Conservation (phyloP, 2,888 invertebrate species). For the Quadroppia sp. region DNA sequence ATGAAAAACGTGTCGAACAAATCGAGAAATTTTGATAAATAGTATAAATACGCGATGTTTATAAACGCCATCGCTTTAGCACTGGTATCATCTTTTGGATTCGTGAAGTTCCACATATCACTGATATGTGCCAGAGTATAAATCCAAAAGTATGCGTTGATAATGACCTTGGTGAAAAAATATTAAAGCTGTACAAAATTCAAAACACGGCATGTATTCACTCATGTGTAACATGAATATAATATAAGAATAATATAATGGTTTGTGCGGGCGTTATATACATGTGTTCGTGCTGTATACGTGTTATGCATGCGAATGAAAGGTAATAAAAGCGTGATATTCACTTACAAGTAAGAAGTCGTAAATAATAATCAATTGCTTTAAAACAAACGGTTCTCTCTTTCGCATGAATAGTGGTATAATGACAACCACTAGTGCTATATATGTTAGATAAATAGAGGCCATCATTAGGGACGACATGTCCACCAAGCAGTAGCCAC, state of each 20-base stretch:
- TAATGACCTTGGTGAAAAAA: conserved; percentile 6
- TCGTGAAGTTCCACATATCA: conserved; percentile 2
- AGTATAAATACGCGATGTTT: conserved; percentile 23
- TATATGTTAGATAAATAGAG: neutral
- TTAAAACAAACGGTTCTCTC: conserved; percentile 16
- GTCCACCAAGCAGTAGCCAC: conserved; percentile 2
- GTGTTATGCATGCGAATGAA: too few relatives aligned
- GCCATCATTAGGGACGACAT: conserved; percentile 11
- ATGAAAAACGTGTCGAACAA: conserved; percentile 40
- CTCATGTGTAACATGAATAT: too few relatives aligned
- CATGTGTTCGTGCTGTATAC: too few relatives aligned
- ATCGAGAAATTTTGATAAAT: conserved; percentile 34
- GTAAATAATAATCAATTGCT: conserved; percentile 9
- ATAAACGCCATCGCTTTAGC: conserved; percentile 21
- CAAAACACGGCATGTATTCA: too few relatives aligned
- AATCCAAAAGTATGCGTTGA: conserved; percentile 27
- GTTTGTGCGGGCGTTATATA: too few relatives aligned
- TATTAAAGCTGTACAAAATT: neutral
- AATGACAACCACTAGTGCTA: neutral
- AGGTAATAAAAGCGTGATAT: too few relatives aligned
- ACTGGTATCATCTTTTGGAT: neutral
- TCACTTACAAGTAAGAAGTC: conserved; percentile 32
- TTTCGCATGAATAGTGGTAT: conserved; percentile 15
- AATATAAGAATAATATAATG: too few relatives aligned
- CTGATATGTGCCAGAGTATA: conserved; percentile 5